Evolutionary conservation across 2,888 invertebrate species (phyloP).

Genomic region (Scaeva pyrastri): DNA sequence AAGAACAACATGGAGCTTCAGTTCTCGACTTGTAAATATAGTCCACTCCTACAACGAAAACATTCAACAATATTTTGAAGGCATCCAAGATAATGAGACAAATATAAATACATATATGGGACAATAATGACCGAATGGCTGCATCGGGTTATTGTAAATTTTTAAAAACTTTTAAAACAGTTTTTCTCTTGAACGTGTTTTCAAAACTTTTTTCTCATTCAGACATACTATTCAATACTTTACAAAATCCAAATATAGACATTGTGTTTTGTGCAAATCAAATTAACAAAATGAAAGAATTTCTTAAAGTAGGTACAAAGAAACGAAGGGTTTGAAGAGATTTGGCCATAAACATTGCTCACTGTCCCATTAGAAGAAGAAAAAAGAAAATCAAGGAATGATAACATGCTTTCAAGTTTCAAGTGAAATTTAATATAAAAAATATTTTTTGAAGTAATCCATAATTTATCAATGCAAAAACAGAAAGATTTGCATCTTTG

Average conservation of each 20-base stretch:
- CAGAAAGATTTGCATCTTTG: constrained; percentile 39
- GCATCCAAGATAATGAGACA: constrained; percentile 4
- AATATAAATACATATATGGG: not conserved
- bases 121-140: constrained; percentile 31
- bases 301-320: constrained; percentile 18
- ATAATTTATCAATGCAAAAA: constrained; percentile 26
- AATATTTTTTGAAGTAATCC: constrained; percentile 37
- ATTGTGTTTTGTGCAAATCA: constrained; percentile 25
- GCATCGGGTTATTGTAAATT: constrained; percentile 16
- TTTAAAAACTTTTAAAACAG: constrained; percentile 1
- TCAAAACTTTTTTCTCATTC: constrained; percentile 22
- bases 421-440: constrained; percentile 23
- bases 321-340: constrained; percentile 26
- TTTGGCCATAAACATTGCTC: constrained; percentile 27
- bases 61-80: constrained; percentile 31
- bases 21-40: not conserved
- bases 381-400: constrained; percentile 12
- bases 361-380: constrained; percentile 10
- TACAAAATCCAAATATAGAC: constrained; percentile 20
- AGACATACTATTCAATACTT: constrained; percentile 18
- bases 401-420: constrained; percentile 20
- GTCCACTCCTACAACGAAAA: not conserved
- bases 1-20: constrained; percentile 13
- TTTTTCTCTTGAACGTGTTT: constrained; percentile 34
- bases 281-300: constrained; percentile 29